These are phyloP conservation scores for Eupithecia centaureata DNA, from an alignment of 2,888 invertebrate species.

Conservation along the genomic window DNA sequence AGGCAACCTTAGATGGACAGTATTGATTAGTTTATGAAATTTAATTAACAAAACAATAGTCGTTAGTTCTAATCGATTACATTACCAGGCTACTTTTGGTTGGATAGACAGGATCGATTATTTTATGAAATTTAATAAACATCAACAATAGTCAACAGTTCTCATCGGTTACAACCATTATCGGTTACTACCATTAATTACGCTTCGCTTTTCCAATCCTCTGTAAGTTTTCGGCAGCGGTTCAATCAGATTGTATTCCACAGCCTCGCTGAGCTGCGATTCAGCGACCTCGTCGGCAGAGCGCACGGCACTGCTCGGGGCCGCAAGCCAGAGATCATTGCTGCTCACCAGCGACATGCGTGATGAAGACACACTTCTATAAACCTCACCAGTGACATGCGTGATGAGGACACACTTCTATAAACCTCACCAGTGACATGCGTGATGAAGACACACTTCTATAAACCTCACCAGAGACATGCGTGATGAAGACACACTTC, in stretches of 20 bases:
- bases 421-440: too few species aligned
- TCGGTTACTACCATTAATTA: too few species aligned
- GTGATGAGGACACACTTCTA: too few species aligned
- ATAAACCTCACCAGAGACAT: conserved; percentile 91
- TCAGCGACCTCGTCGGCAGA: conserved; percentile 85
- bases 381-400: too few species aligned
- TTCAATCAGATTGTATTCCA: conserved; percentile 1
- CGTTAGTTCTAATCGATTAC: too few species aligned
- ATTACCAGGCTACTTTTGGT: too few species aligned
- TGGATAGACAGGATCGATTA: too few species aligned
- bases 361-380: conserved; percentile 94
- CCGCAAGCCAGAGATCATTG: conserved; percentile 90
- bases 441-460: too few species aligned
- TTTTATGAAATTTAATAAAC: background rate
- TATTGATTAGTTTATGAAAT: too few species aligned
- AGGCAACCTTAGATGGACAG: too few species aligned
- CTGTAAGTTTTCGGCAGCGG: background rate
- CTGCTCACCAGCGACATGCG: conserved; percentile 90
- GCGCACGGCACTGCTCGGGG: conserved; percentile 86
- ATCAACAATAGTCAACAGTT: background rate
- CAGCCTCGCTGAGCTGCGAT: conserved; percentile 87
- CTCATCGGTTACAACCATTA: background rate
- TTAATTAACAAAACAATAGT: too few species aligned
- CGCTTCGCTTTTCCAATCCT: conserved; percentile 5
- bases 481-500: conserved; percentile 94